Base-by-base conservation (phyloP, 2,888 invertebrate species). In the Platynereis dumerilii region DNA sequence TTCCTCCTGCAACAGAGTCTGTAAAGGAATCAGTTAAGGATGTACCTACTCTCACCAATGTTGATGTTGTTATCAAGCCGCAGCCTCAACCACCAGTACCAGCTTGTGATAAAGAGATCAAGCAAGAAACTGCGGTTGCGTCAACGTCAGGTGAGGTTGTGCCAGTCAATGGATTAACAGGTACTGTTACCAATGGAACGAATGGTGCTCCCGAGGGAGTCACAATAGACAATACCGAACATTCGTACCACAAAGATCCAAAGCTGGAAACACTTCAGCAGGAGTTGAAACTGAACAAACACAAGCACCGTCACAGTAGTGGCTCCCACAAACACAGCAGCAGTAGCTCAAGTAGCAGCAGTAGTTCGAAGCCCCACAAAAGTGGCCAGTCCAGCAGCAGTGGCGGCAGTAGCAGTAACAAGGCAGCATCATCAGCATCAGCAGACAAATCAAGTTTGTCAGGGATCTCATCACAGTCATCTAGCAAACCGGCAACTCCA, bases 241-340 rank as follows among this genome's bases (percentile, higher is more conserved):
- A 66, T 34, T 66, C 66, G 22, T 63, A 63, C 34, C 26, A 63
- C 55, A 66, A 58, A 27, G 66, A 66, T 53, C 62, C 63, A 3
- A 63, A 22, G 5, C 34, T 60, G 17, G 52, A 60, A 15, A 27
- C 27, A 22, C 24, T 52, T 2, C 28, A 29, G 5, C 48, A 60
- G 17, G 52, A 52, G 20, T 52, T 34, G 34, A 34, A 34, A 12
- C 34, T 34, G 34, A 58, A 58, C 20, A 22, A 58, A 20, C 55
- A 65, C 2, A 60, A 56, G 44, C 58, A 66, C 26, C 52, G 55
- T 22, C 62, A 56, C 39, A 66, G 44, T 52, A 22, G 55, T n/a
- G 48, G 59, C 26, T 29, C 39, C 20, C 65, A 65, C n/a, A 34
- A 29, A 48, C 62, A 62, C 53, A 60, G 58, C 61, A 63, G 61